Base-by-base conservation (phyloP, 2,797 vertebrate genomes). In the Oceanodroma leucorhoa region DNA sequence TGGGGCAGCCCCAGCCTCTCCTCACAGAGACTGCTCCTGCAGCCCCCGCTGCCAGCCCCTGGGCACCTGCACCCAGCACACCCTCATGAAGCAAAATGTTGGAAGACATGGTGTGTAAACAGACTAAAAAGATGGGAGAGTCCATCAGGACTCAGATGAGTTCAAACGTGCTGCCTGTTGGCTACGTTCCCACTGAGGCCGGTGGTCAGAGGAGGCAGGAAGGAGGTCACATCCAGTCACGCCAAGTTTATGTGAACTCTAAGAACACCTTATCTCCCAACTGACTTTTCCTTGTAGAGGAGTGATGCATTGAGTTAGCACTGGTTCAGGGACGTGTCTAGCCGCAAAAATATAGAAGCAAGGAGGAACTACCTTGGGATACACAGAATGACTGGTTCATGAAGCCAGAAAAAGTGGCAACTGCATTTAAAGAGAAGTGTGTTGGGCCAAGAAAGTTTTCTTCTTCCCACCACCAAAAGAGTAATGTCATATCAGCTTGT, bases 1-100 rank as follows among this genome's bases (percentile, higher is more conserved):
- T 6, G 3, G 34, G 29, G 5, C 40, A 55, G 30, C 26, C 17
- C 54, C 4, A 2, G 9, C 20, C 54, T 24, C 36, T 64, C 16
- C 45, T 65, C n/a, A 45, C 24, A 66, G 34, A 41, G 32, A n/a
- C 32, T 3, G 5, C 7, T 24, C 50, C 57, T 51, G 16, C 29
- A 71, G n/a, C 17, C 26, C 3, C 9, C 0, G 1, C 34, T 72
- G 30, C 55, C 18, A 10, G 32, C 1, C 2, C 24, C 9, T 40
- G 24, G 17, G 14, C 36, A 43, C 14, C 29, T 11, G 16, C 7
- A 50, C 11, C 11, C 20, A 7, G 10, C 38, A n/a, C n/a, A 23
- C 6, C 15, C 3, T 43, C 24, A 54, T 6, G 14, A 61, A 55
- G 14, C 8, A 36, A 53, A 61, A 50, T 34, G 22, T 54, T 32